Evolutionary conservation across 2,113 vertebrate species (phyloP).

Genomic region (Columbina picui): DNA sequence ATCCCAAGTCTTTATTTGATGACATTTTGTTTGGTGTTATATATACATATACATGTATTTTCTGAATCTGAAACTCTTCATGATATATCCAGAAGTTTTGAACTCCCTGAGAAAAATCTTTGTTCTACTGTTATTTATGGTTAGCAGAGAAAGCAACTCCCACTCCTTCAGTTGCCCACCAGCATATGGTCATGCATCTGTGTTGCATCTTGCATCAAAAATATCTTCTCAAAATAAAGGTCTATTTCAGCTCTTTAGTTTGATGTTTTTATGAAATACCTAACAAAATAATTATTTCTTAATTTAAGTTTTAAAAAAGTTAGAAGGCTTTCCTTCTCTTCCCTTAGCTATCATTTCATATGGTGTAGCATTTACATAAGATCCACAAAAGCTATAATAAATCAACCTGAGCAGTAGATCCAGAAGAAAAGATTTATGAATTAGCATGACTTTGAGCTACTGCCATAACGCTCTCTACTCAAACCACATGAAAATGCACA

Average conservation of each 20-base stretch:
- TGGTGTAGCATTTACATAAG: background rate
- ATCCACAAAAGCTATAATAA: background rate
- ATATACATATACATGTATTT: background rate
- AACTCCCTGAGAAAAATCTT: background rate
- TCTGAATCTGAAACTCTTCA: background rate
- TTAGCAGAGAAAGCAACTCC: background rate
- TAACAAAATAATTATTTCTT: background rate
- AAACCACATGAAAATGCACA: background rate
- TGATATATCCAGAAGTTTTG: background rate
- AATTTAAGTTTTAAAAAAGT: background rate
- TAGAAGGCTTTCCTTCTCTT: background rate
- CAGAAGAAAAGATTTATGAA: background rate
- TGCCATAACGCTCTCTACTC: background rate
- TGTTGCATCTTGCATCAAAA: background rate
- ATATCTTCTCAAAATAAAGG: background rate
- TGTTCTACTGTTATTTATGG: background rate
- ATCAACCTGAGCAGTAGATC: background rate
- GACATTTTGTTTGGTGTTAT: background rate
- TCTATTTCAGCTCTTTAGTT: background rate
- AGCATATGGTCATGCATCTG: too few species aligned
- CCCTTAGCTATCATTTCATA: background rate
- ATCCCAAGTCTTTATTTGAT: background rate
- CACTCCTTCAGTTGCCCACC: background rate
- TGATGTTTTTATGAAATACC: background rate
- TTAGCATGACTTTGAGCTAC: background rate